These are phyloP conservation scores for Nomada fabriciana DNA, from an alignment of 2,888 invertebrate species.

Conservation along the genomic window DNA sequence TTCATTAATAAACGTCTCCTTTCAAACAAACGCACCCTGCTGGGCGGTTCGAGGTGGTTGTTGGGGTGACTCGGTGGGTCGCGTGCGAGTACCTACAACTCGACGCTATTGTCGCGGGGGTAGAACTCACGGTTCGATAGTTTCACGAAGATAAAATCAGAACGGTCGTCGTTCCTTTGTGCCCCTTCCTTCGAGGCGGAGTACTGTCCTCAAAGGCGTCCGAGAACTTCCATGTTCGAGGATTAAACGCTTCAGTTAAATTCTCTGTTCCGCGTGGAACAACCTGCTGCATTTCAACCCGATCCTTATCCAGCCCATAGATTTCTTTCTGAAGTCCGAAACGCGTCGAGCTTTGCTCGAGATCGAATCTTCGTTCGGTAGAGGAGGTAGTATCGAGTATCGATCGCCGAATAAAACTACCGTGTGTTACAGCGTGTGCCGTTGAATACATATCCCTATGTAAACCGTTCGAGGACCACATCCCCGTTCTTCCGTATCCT, in stretches of 20 bases:
- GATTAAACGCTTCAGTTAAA: slow-evolving; percentile 14
- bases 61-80: slow-evolving; percentile 41
- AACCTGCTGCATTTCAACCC: slow-evolving; percentile 56
- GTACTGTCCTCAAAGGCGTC: neutral
- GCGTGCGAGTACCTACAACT: slow-evolving; percentile 58
- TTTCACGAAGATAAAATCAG: slow-evolving; percentile 51
- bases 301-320: slow-evolving; percentile 44
- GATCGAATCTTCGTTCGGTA: slow-evolving; percentile 48
- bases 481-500: neutral
- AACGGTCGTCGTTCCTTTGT: slow-evolving; percentile 32
- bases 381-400: slow-evolving; percentile 53
- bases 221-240: slow-evolving; percentile 2
- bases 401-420: slow-evolving; percentile 53
- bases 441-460: slow-evolving; percentile 55
- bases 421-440: slow-evolving; percentile 34
- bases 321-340: slow-evolving; percentile 54
- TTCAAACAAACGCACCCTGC: slow-evolving; percentile 70
- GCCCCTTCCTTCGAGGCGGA: neutral
- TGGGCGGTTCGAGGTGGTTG: slow-evolving; percentile 38
- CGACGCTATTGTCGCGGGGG: slow-evolving; percentile 52
- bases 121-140: slow-evolving; percentile 49
- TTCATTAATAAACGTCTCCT: slow-evolving; percentile 64
- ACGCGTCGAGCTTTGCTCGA: slow-evolving; percentile 41
- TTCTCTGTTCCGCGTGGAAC: slow-evolving; percentile 39
- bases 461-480: slow-evolving; percentile 39